Evolutionary conservation across 1,140 invertebrate genomes (phyloP).

Genomic region (Cotesia vestalis): DNA sequence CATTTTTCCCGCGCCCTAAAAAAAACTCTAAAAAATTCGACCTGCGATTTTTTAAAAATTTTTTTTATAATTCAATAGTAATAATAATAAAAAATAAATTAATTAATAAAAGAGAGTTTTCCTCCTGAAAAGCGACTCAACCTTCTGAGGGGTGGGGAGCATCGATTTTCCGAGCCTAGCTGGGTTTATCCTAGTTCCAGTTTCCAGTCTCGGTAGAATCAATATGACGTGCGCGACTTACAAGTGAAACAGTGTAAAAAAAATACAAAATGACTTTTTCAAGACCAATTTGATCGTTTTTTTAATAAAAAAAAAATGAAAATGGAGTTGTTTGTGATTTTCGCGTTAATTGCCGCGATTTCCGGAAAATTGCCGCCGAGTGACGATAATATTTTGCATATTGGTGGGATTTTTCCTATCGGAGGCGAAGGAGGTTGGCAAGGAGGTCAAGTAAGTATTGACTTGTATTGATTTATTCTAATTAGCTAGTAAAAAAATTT

Average conservation of each 20-base stretch:
- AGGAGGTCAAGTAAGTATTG: slow-evolving; percentile 77
- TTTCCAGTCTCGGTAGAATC: slow-evolving; percentile 50
- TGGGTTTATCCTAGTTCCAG: background rate
- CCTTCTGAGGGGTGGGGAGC: background rate
- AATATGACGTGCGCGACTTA: slow-evolving; percentile 53
- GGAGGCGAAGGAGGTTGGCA: slow-evolving; percentile 94
- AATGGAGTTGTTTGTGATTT: slow-evolving; percentile 40
- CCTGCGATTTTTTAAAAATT: no score
- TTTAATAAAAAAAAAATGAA: no score
- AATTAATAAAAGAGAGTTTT: no score
- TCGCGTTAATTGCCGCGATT: slow-evolving; percentile 44
- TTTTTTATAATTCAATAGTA: no score
- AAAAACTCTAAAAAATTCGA: no score
- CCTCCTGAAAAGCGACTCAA: no score
- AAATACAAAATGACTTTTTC: no score
- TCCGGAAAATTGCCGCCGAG: slow-evolving; percentile 48
- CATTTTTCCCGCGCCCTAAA: no score
- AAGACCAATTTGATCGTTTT: no score
- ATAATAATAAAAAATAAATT: no score
- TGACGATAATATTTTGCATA: slow-evolving; percentile 82
- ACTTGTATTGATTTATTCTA: background rate
- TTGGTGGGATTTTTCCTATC: slow-evolving; percentile 98
- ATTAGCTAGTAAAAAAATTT: background rate
- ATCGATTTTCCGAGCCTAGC: background rate
- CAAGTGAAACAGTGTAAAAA: no score